Base-by-base conservation (phyloP, 2,888 invertebrate genomes). In the Miltochrista miniata region DNA sequence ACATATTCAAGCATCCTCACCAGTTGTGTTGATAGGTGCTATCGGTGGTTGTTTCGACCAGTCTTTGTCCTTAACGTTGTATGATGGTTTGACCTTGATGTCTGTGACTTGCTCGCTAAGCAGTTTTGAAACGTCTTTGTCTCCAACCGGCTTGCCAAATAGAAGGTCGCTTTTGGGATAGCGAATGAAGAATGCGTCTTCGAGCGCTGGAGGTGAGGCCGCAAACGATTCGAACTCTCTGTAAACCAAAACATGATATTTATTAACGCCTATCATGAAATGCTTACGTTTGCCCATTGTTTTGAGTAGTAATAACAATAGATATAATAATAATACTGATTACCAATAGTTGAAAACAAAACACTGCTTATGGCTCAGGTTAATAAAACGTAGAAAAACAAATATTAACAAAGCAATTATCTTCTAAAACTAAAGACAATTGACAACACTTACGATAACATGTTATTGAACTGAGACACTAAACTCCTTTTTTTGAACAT, bases 181-280 rank as follows among this genome's bases (percentile, higher is more conserved):
- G 45, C 94, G 93, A 64, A 95, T 93, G 76, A 93, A 93, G 79
- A 95, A 94, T 78, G 93, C 94, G 72, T 96, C 96, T 80, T 96
- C 96, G 37, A 94, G 93, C 24, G 94, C 93, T 1, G 96, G 96
- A 14, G 96, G 96, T 13, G 96, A 96, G 63, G 77, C 76, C 30
- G 90, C 81, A 58, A 92, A 92, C 31, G 87, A 85, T 59, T 92
- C 91, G 59, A 87, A 92, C 43, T 90, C 92, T 68, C 92, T 92
- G 85, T 35, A 49, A 49, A 49, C 34, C 1, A 44, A 34, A 35
- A 29, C 10, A 35, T 15, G 10, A n/a, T 5, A 18, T 33, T 31
- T 5, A n/a, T 14, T 31, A 35, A 29, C 29, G 12, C n/a, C n/a
- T n/a, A 2, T 10, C 14, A 13, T 18, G 3, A 34, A 7, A 18